Conservation (phyloP, 2,888 invertebrate species). For the Ormyrus thymus region DNA sequence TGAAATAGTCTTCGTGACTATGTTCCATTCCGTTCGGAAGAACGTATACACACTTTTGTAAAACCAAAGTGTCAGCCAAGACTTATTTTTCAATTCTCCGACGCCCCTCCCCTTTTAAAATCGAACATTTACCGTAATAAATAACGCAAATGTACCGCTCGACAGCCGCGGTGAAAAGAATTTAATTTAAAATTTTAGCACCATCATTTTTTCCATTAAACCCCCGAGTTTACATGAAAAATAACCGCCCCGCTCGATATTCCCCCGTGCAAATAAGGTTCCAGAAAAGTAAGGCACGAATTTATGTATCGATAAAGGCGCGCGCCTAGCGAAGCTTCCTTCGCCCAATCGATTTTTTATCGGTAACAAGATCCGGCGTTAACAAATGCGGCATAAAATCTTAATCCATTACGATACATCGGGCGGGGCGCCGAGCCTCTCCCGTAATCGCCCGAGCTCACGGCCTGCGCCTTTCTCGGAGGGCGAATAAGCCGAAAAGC, state of each 20-base stretch:
- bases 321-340: not conserved
- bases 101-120: too few relatives aligned
- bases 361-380: slow-evolving; percentile 8
- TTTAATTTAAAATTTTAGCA: not conserved
- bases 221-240: not conserved
- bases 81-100: too few relatives aligned
- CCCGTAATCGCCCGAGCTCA: not conserved
- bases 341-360: not conserved
- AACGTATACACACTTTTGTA: too few relatives aligned
- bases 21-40: too few relatives aligned
- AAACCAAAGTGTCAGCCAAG: too few relatives aligned
- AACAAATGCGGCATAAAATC: slow-evolving; percentile 37
- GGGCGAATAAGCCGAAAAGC: not conserved
- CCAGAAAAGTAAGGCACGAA: slow-evolving; percentile 1
- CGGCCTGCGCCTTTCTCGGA: not conserved
- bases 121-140: too few relatives aligned
- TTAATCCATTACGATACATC: slow-evolving; percentile 26
- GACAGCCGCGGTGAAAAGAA: not conserved
- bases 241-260: not conserved
- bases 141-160: not conserved
- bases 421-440: not conserved
- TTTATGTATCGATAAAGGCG: slow-evolving; percentile 39
- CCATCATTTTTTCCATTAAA: not conserved
- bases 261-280: slow-evolving; percentile 5
- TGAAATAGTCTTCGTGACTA: too few relatives aligned